Base-by-base conservation (phyloP, 2,113 vertebrate genomes). In the Bos javanicus region DNA sequence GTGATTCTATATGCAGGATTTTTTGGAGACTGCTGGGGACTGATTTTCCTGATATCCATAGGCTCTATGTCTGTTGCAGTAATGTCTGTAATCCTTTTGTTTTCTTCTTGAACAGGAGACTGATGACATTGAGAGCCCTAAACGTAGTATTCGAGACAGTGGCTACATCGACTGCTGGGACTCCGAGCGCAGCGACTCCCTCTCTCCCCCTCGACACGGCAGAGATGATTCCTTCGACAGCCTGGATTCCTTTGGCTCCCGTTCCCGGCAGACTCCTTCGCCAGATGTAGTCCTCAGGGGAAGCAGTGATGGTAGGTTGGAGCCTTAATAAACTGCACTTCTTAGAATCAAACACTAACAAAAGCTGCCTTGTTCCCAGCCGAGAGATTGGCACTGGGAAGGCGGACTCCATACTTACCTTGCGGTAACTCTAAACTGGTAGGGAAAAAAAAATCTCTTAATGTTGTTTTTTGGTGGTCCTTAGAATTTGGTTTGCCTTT, bases 91-190 rank as follows among this genome's bases (percentile, higher is more conserved):
- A 95, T 64, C 59, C 48, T 90, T 96, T 84, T 4, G 13, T 94
- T 93, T 97, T 98, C 57, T 98, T 94, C 95, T 95, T 87, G 78
- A 60, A 59, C 95, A 99, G 99, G 99, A 99, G 98, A 99, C 99
- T 0, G 99, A 99, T 97, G 99, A 99, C 91, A 98, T 99, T 46
- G 99, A 99, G 95, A 99, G 99, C 96, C 99, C 99, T 0, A 99
- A 99, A 90, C 99, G 99, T 96, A 99, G 99, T 97, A 99, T 99
- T 96, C 99, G 99, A 60, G 99, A 99, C 99, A 99, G 99, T 0
- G 99, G 99, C 97, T 99, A 99, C 90, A 99, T 99, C 89, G 99
- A 99, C 99, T 99, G 99, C 98, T 99, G 99, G 99, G 99, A 99
- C 97, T 99, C 99, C 0, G 99, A 99, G 93, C 99, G 99, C 98